Evolutionary conservation across 2,797 vertebrate species (phyloP), one percentile per base, ranked within the genome.

Genomic region (Pogonophryne albipinna): DNA sequence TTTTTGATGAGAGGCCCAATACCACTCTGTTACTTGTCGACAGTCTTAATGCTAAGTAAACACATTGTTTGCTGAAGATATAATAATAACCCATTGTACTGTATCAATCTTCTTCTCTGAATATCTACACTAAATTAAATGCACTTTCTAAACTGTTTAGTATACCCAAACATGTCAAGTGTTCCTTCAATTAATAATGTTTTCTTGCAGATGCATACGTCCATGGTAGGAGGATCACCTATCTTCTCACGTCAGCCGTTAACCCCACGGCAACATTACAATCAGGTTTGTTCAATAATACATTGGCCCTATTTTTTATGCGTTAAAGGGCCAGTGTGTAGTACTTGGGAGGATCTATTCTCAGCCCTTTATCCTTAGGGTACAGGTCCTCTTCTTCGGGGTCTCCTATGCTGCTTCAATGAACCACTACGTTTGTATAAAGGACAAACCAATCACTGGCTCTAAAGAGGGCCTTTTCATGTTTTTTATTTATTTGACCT

Each of bases 211-310:
- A 91, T 95, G 63, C 88, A 90, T 4, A 71, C 72, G 42, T 47
- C 95, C 3, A 71, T 94, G 69, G 31, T 91, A 13, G 75, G 95
- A 38, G 67, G 77, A 66, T 91, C 94, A 3, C 92, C 94, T 2
- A 56, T 92, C 0, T 91, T 90, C 58, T 89, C 95, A 2, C 86
- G 90, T 8, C 95, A 82, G 55, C 93, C 94, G 0, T 91, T 96
- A 63, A 65, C 83, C 12, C 85, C 91, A 10, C 87, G 86, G 34
- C 93, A 91, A 57, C 87, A 76, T 57, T 94, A 91, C 73, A 91
- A 91, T 63, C 95, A 95, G 94, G 95, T 95, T 71, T 64, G 14
- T 55, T 59, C 1, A 5, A 6, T 17, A 41, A 4, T 19, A 7
- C 56, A 17, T 52, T 2, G 6, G 6, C 58, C 8, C 2, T 46